Conservation (phyloP, 2,888 invertebrate genomes). For the Laothoe populi region DNA sequence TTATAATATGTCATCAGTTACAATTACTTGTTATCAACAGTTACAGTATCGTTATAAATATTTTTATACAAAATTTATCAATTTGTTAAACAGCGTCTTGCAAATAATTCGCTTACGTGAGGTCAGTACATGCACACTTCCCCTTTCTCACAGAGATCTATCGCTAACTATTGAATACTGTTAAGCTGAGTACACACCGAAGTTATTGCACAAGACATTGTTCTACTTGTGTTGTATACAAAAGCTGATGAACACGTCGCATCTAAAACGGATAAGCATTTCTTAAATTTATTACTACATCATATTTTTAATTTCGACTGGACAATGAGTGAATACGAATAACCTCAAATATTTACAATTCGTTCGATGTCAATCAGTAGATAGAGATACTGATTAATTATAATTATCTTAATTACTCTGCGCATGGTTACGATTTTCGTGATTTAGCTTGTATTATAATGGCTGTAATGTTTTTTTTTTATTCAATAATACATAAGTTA, state of each 20-base stretch:
- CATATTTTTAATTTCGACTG: not conserved
- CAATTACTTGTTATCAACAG: constrained; percentile 80
- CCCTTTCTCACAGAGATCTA: constrained; percentile 37
- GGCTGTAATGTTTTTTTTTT: not conserved
- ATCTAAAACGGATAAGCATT: not conserved
- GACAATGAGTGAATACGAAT: not conserved
- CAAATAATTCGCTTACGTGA: constrained; percentile 66
- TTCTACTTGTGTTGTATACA: not conserved
- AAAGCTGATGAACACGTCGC: constrained; percentile 2
- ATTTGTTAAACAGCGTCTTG: constrained; percentile 71
- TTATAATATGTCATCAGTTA: constrained; percentile 83
- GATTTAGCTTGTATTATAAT: not conserved
- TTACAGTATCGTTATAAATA: constrained; percentile 82
- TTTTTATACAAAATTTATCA: constrained; percentile 82
- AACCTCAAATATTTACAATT: not conserved
- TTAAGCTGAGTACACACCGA: constrained; percentile 21
- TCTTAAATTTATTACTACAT: constrained; percentile 3
- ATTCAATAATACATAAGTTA: not conserved
- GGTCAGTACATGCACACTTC: constrained; percentile 52
- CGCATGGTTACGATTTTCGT: constrained; percentile 3
- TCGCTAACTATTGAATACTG: constrained; percentile 27
- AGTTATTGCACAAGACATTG: not conserved
- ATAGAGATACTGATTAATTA: not conserved
- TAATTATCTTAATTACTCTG: constrained; percentile 4
- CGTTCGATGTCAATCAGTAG: constrained; percentile 10